Base-by-base conservation (phyloP, 1,140 invertebrate genomes). In the Calephelis virginiensis region DNA sequence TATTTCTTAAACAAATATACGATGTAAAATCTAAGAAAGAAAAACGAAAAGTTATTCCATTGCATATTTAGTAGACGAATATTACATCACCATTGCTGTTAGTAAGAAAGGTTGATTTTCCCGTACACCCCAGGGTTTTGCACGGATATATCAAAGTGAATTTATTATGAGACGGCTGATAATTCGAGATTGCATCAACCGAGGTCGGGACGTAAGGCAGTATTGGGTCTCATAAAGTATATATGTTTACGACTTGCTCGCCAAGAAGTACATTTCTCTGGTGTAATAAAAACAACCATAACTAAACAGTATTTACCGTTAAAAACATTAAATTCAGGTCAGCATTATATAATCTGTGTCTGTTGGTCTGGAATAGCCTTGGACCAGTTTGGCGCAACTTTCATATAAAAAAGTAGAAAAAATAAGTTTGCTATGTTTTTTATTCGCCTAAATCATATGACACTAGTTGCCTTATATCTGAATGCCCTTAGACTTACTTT, bases 181-280 rank as follows among this genome's bases (percentile, higher is more conserved):
- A 59, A 59, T 59, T 72, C 70, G 48, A 56, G 67, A 72, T 64
- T 70, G 68, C 71, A 73, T 73, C 68, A 63, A 59, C 63, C 37
- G 50, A 60, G 48, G 62, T 67, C 66, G 38, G 50, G 56, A 56
- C 61, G 68, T 63, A 53, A 66, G 65, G 50, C 37, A 69, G 61
- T 60, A 59, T 60, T 65, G 67, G 67, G 65, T 68, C 56, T 78
- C 72, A 61, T 78, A 76, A 76, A 78, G 49, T 69, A 78, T 70
- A 67, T 63, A 74, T 78, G 74, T 76, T 78, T 78, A 76, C 74
- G 76, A 78, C 66, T 65, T 28, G 40, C 40, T 49, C 67, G 66
- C 65, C 45, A 45, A 64, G 49, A 48, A 71, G 69, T 66, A 74
- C 68, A 59, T 61, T 71, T 49, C 68, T 49, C 69, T 75, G 66